phyloP scores from a whole-genome alignment of 1,140 invertebrate species.

The Himalopsyche phryganea region DNA sequence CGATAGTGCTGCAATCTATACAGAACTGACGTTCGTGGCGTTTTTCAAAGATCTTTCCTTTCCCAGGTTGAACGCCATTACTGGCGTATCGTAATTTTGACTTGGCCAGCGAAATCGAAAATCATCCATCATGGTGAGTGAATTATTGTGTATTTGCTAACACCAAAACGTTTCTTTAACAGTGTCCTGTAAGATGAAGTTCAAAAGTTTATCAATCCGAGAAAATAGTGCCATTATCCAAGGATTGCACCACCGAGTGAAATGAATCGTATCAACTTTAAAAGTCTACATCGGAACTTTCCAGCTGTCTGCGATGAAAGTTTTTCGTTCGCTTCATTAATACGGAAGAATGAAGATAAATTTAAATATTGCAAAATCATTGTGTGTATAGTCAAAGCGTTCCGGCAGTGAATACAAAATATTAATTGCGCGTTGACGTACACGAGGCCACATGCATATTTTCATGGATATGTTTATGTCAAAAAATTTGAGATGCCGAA shows the following conservation, averaged over 20 bases:
- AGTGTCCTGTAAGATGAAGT: slow-evolving; percentile 49
- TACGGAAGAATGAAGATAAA: too few species aligned
- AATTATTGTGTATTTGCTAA: slow-evolving; percentile 38
- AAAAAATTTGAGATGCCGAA: slow-evolving; percentile 20
- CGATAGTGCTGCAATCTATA: slow-evolving; percentile 20
- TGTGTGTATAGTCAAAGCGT: not conserved
- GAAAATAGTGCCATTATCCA: slow-evolving; percentile 39
- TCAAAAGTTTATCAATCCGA: slow-evolving; percentile 37
- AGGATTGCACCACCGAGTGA: slow-evolving; percentile 38
- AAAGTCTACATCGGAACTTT: slow-evolving; percentile 38
- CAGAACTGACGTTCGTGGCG: slow-evolving; percentile 19
- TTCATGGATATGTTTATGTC: slow-evolving; percentile 12
- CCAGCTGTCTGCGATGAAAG: slow-evolving; percentile 25
- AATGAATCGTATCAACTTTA: slow-evolving; percentile 23
- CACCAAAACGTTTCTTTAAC: slow-evolving; percentile 36
- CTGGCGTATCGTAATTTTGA: slow-evolving; percentile 74
- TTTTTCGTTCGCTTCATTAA: too few species aligned
- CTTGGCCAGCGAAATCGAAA: slow-evolving; percentile 66
- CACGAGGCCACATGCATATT: slow-evolving; percentile 5
- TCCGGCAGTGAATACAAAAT: not conserved
- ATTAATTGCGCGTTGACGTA: slow-evolving; percentile 13
- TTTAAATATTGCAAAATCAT: too few species aligned
- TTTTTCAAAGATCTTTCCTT: slow-evolving; percentile 47
- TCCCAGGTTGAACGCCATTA: slow-evolving; percentile 76
- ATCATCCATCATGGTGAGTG: slow-evolving; percentile 85